Conservation (phyloP, 2,888 invertebrate species). For the Ormyrus labotus region DNA sequence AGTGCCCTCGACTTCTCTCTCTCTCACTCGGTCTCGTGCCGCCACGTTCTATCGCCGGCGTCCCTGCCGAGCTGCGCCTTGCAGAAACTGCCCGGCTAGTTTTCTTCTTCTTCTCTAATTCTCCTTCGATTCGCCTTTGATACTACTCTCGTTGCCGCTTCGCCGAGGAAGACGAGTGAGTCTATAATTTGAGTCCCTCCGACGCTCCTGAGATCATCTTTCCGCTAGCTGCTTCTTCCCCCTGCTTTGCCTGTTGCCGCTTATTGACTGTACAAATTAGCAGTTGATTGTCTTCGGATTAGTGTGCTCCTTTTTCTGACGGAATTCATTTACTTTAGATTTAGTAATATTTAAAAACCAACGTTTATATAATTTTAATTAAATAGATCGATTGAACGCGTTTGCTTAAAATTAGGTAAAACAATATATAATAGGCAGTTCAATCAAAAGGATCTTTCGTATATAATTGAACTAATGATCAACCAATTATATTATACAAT, state of each 20-base stretch:
- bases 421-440: background rate
- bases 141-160: conserved; percentile 16
- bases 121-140: conserved; percentile 54
- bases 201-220: conserved; percentile 1
- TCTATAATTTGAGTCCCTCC: conserved; percentile 19
- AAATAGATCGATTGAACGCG: no score
- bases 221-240: background rate
- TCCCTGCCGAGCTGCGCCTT: conserved; percentile 42
- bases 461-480: background rate
- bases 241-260: background rate
- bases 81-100: conserved; percentile 17
- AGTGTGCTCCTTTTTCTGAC: background rate
- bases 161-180: background rate
- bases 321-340: no score
- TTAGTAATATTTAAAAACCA: no score
- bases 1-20: conserved; percentile 50
- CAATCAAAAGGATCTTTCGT: background rate
- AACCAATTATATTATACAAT: background rate
- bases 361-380: no score
- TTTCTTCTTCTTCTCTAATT: conserved; percentile 48
- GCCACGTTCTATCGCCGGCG: conserved; percentile 12
- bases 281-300: conserved; percentile 30
- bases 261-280: conserved; percentile 12
- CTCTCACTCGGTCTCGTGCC: conserved; percentile 17
- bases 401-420: no score